Percentiles rank a stretch among this genome's conserved stretches.
Evolutionary conservation across 2,888 invertebrate species (phyloP).

Genomic region (Sthenelais limicola): DNA sequence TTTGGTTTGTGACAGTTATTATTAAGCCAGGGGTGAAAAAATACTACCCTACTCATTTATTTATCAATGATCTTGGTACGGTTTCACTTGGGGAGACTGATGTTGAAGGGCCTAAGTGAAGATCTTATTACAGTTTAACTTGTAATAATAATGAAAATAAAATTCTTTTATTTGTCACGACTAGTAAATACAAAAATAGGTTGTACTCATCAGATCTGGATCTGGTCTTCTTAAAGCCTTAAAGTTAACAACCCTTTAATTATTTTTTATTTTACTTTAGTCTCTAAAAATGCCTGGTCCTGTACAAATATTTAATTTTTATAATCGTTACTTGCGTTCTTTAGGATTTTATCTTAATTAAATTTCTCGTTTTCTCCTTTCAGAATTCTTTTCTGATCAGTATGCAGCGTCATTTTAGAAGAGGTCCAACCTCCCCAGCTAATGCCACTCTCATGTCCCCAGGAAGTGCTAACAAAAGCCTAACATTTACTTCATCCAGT

Average conservation of each 20-base stretch:
- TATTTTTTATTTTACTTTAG: background rate
- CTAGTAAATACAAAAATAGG: no score
- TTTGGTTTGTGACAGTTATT: no score
- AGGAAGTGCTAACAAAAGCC: constrained; percentile 34
- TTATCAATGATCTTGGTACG: no score
- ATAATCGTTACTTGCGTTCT: background rate
- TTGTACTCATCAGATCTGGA: no score
- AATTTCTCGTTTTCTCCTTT: constrained; percentile 32
- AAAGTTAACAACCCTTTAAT: background rate
- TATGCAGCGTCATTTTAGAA: constrained; percentile 63
- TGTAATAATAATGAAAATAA: no score
- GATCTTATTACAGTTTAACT: background rate
- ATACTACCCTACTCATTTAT: no score
- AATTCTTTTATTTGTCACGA: no score
- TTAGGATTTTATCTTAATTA: background rate
- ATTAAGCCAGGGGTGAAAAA: no score
- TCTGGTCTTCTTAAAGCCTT: background rate
- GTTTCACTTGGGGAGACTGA: no score
- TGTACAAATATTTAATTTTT: no score
- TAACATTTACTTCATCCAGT: constrained; percentile 56
- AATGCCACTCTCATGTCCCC: constrained; percentile 34
- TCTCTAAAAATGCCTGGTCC: no score
- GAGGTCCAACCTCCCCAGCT: constrained; percentile 54
- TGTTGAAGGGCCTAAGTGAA: background rate
- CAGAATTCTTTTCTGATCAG: constrained; percentile 67